Percentiles rank a stretch among this genome's conserved stretches.
Conservation (phyloP, 1,140 invertebrate genomes). For the Pollicipes pollicipes region DNA sequence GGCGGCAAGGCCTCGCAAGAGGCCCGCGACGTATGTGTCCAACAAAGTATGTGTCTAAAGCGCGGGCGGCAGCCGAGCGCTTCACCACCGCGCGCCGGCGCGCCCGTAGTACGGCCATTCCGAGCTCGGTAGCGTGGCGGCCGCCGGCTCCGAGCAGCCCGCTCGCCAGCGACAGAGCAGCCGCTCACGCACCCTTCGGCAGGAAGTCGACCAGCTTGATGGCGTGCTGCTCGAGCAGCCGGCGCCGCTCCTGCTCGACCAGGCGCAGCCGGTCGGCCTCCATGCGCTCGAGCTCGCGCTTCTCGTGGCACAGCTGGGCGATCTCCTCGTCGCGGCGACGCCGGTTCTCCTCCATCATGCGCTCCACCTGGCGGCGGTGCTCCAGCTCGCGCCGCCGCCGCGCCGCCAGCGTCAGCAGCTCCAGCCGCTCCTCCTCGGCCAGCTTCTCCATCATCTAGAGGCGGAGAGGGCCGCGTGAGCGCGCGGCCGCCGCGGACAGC, state of each 20-base stretch:
- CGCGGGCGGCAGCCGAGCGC: too few species aligned
- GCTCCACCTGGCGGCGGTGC: conserved; percentile 17
- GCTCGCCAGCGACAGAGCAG: too few species aligned
- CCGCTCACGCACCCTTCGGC: neutral
- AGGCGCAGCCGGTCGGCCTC: neutral
- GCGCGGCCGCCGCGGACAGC: too few species aligned
- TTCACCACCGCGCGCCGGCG: too few species aligned
- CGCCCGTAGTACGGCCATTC: too few species aligned
- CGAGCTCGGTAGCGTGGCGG: too few species aligned
- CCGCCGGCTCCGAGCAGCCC: too few species aligned
- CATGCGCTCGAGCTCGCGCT: neutral
- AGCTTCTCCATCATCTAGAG: conserved; percentile 19
- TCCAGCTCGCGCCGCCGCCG: conserved; percentile 16
- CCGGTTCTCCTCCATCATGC: conserved; percentile 18
- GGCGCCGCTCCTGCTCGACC: neutral
- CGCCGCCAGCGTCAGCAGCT: conserved; percentile 15
- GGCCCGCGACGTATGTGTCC: too few species aligned
- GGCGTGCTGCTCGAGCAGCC: neutral
- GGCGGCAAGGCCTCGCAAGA: too few species aligned
- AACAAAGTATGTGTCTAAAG: too few species aligned
- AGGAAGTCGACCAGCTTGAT: neutral
- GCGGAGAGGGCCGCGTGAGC: too few species aligned
- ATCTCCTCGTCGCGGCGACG: conserved; percentile 15
- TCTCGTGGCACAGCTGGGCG: conserved; percentile 4
- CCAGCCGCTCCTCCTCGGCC: conserved; percentile 19